A percentile compares a stretch with the other conserved stretches of the same genome.
Conservation (phyloP, 2,113 vertebrate genomes). For the Sceloporus undulatus region DNA sequence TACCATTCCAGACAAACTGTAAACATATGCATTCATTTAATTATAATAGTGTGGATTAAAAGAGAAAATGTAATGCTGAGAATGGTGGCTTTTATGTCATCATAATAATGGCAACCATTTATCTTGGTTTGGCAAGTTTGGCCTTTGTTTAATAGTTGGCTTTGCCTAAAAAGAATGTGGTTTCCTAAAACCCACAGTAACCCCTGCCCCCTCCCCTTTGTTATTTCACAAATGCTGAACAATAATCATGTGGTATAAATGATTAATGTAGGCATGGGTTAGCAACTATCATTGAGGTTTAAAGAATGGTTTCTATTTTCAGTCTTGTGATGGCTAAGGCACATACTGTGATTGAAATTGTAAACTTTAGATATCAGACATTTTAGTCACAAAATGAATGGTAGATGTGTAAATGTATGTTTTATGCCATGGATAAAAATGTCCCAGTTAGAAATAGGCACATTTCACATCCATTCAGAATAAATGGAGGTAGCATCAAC, state of each 20-base stretch:
- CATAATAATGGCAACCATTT: constrained; percentile 90
- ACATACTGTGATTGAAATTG: constrained; percentile 68
- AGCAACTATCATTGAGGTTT: constrained; percentile 81
- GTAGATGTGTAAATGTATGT: too few relatives aligned
- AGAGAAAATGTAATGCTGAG: constrained; percentile 82
- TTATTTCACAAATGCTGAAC: constrained; percentile 85
- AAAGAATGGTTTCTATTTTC: constrained; percentile 81
- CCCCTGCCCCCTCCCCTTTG: constrained; percentile 84
- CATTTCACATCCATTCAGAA: too few relatives aligned
- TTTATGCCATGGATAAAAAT: too few relatives aligned
- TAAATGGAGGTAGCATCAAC: too few relatives aligned
- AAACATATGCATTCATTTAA: constrained; percentile 91
- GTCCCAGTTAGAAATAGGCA: too few relatives aligned
- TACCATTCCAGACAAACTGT: constrained; percentile 82
- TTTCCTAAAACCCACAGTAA: constrained; percentile 87
- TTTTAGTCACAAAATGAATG: too few relatives aligned
- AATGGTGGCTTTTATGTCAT: constrained; percentile 87
- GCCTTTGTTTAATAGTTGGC: constrained; percentile 87
- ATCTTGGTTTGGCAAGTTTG: constrained; percentile 92
- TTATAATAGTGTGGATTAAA: constrained; percentile 88
- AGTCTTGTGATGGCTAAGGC: constrained; percentile 69
- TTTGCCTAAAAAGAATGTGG: constrained; percentile 89
- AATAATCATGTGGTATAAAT: constrained; percentile 84
- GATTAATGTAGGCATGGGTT: constrained; percentile 86
- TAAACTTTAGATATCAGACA: constrained; percentile 54